Percentiles rank a stretch among this genome's conserved stretches.
Evolutionary conservation across 1,140 invertebrate genomes (phyloP).

Genomic region (Brachionus manjavacas): DNA sequence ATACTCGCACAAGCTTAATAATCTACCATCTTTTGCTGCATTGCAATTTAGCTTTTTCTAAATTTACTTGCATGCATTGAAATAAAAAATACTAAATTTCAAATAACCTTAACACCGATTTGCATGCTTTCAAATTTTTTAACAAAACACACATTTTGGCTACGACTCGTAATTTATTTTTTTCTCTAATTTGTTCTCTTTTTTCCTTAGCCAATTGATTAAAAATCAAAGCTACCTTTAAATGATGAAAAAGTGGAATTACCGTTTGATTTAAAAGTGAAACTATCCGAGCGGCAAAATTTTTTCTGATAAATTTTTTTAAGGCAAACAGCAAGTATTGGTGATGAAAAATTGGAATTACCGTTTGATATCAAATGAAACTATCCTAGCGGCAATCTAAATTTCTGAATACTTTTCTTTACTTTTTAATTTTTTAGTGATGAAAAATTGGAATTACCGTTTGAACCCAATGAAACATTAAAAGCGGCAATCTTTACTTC

Average conservation of each 20-base stretch:
- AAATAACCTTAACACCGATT: constrained; percentile 38
- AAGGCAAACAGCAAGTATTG: not conserved
- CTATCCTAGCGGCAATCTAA: not conserved
- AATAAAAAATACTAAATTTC: not conserved
- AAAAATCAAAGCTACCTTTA: not conserved
- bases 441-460: constrained; percentile 43
- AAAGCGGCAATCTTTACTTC: constrained; percentile 23
- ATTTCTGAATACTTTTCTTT: not conserved
- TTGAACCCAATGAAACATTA: constrained; percentile 10
- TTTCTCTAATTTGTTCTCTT: constrained; percentile 3
- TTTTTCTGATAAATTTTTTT: not conserved
- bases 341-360: constrained; percentile 43
- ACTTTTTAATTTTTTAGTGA: not conserved
- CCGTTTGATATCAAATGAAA: not conserved
- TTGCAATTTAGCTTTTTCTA: not conserved
- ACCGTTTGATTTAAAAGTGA: constrained; percentile 17
- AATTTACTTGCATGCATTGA: not conserved
- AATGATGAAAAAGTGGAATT: constrained; percentile 42
- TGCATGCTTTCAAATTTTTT: constrained; percentile 23
- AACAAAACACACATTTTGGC: not conserved
- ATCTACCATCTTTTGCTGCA: constrained; percentile 9
- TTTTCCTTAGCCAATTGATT: not conserved
- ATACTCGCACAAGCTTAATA: not conserved
- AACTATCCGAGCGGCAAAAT: not conserved
- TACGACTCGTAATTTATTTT: not conserved